Base-by-base conservation (phyloP, 2,797 vertebrate species). In the Paedocypris micromegethes region DNA sequence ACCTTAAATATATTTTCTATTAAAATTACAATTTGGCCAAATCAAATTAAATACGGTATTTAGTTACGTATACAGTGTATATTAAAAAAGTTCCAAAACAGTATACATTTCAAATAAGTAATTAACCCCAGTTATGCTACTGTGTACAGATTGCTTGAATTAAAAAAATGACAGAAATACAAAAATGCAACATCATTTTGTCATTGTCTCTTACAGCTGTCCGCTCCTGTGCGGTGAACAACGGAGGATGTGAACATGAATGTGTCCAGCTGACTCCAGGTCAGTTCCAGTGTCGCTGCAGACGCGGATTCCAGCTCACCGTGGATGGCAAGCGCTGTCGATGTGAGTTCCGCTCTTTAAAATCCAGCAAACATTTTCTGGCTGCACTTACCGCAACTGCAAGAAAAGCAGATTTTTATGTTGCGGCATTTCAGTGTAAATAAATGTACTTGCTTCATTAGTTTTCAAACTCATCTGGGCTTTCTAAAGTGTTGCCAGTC, bases 171-270 rank as follows among this genome's bases (percentile, higher is more conserved):
- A 23, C 23, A 23, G 23, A 23, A 23, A 23, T 23, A 23, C 23
- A 23, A 23, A 23, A 23, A 23, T 23, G 23, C 23, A 23, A 58
- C 4, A 44, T 53, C 61, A 51, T 1, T n/a, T 42, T 7, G 38
- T 39, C 5, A 49, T 43, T 9, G 23, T 59, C 49, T 64, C 2
- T 8, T 5, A 52, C 53, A 93, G 92, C 85, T 37, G n/a, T 89
- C 63, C 83, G 80, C 74, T 86, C 90, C 2, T 93, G 92, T 0
- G 59, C 87, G 1, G 47, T 91, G 62, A 88, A 80, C 78, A 92
- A 92, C 0, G 92, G 92, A 0, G 91, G 91, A 75, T 92, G 92
- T 0, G 88, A 93, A 46, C 92, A 93, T 0, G 68, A 85, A 59
- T 93, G 92, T 0, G 68, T 91, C 39, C 92, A 91, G 82, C 81